Base-by-base conservation (phyloP, 2,888 invertebrate genomes). In the Lutraria lutraria region DNA sequence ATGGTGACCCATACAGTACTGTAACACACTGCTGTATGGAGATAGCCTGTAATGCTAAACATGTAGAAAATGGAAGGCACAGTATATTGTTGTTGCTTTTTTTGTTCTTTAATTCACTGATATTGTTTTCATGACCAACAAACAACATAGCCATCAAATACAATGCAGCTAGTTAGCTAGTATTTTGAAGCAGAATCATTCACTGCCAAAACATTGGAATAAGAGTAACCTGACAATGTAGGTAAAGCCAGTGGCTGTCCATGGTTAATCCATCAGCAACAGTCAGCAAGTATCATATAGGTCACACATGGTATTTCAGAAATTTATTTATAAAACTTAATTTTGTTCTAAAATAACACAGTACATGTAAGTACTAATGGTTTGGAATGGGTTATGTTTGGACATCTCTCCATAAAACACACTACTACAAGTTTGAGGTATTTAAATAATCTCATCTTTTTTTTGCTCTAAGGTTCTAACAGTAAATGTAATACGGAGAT, bases 391-490 rank as follows among this genome's bases (percentile, higher is more conserved):
- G 76, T 76, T 25, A 76, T 34, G 76, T 15, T 16, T 76, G 76
- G 19, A 76, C 29, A 68, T 68, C 25, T 3, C 63, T 68, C 63
- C 63, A 68, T 68, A 76, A 76, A 31, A 76, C 52, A 81, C 81
- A 81, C 81, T 81, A 81, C 54, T 56, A 60, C 31, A 80, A 60
- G 29, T 25, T 80, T 88, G 87, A 88, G 87, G 87, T 88, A 88
- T 79, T 43, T 68, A 76, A 63, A 81, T 83, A 79, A 81, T 86
- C 83, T 83, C 83, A 83, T 88, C 87, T 83, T 83, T 72, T n/a
- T 72, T 60, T 72, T 83, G 60, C 56, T 85, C 85, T 43, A 80
- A 60, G 56, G 72, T 85, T 80, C 63, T 79, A 79, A 85, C n/a
- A 79, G 56, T 85, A 85, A 85, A 76, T 79, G 79, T 76, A 31